These are phyloP conservation scores for Hydrocynus forskahlii DNA, from an alignment of 2,797 vertebrate genomes.

Conservation along the genomic window DNA sequence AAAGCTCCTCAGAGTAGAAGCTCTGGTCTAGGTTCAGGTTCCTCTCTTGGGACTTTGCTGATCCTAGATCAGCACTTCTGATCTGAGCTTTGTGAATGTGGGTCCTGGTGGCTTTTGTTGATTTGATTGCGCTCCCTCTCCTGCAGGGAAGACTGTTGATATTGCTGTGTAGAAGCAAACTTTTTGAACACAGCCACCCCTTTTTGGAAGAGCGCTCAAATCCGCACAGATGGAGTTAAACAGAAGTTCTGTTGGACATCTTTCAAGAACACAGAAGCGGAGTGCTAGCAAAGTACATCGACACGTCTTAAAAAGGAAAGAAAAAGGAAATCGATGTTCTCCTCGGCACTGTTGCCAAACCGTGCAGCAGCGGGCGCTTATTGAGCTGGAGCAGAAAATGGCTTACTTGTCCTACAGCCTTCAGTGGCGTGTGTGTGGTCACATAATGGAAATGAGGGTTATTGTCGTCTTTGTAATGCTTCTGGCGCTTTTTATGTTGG, in stretches of 20 bases:
- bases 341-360: slow-evolving; percentile 61
- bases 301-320: slow-evolving; percentile 36
- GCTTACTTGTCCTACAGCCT: slow-evolving; percentile 40
- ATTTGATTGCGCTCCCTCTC: slow-evolving; percentile 30
- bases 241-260: slow-evolving; percentile 40
- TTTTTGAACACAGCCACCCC: slow-evolving; percentile 27
- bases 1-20: no score
- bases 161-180: slow-evolving; percentile 37
- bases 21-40: no score
- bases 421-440: slow-evolving; percentile 31
- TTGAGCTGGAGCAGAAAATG: slow-evolving; percentile 41
- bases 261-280: slow-evolving; percentile 27
- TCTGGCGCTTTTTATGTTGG: slow-evolving; percentile 14
- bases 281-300: slow-evolving; percentile 35
- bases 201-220: slow-evolving; percentile 24
- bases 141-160: slow-evolving; percentile 52
- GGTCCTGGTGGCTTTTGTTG: slow-evolving; percentile 19
- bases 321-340: slow-evolving; percentile 53
- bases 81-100: no score
- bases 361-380: slow-evolving; percentile 37
- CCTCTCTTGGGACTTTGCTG: no score
- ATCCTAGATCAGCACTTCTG: neutral
- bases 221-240: slow-evolving; percentile 31
- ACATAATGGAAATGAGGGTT: slow-evolving; percentile 23
- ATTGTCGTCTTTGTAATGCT: slow-evolving; percentile 28